Conservation (phyloP, 2,888 invertebrate genomes). For the Acrocera orbiculus region DNA sequence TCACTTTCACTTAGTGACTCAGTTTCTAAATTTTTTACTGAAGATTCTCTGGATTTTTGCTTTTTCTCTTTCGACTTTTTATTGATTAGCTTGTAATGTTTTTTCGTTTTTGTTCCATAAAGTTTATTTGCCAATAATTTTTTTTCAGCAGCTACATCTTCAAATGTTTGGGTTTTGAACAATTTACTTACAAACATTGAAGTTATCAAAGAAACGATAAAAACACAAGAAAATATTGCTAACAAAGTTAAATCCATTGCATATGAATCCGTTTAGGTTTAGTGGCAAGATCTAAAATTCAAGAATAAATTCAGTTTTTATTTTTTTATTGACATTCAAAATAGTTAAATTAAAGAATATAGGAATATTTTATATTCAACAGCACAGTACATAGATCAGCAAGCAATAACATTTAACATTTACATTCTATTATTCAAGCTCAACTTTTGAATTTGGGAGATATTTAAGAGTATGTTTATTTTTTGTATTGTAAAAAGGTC, state of each 20-base stretch:
- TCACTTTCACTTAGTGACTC: slow-evolving; percentile 11
- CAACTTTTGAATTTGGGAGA: too few relatives aligned
- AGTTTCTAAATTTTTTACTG: slow-evolving; percentile 3
- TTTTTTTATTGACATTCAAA: too few relatives aligned
- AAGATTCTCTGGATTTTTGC: slow-evolving; percentile 17
- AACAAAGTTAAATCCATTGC: slow-evolving; percentile 31
- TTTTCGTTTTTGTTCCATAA: slow-evolving; percentile 22
- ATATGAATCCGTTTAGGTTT: too few relatives aligned
- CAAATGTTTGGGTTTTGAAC: slow-evolving; percentile 30
- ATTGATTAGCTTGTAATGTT: slow-evolving; percentile 17
- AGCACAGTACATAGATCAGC: too few relatives aligned
- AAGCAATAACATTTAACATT: too few relatives aligned
- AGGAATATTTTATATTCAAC: too few relatives aligned
- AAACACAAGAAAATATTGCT: slow-evolving; percentile 29
- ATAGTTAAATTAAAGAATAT: too few relatives aligned
- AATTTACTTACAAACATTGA: slow-evolving; percentile 30
- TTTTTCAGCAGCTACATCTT: slow-evolving; percentile 30
- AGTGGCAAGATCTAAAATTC: too few relatives aligned
- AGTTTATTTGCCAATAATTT: slow-evolving; percentile 28
- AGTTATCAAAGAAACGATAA: slow-evolving; percentile 27
- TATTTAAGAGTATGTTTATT: too few relatives aligned
- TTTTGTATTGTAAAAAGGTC: too few relatives aligned
- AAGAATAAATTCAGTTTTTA: too few relatives aligned
- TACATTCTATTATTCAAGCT: too few relatives aligned
- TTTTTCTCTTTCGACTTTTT: slow-evolving; percentile 22